Base-by-base conservation (phyloP, 2,113 vertebrate species). In the Aegotheles bennettii region DNA sequence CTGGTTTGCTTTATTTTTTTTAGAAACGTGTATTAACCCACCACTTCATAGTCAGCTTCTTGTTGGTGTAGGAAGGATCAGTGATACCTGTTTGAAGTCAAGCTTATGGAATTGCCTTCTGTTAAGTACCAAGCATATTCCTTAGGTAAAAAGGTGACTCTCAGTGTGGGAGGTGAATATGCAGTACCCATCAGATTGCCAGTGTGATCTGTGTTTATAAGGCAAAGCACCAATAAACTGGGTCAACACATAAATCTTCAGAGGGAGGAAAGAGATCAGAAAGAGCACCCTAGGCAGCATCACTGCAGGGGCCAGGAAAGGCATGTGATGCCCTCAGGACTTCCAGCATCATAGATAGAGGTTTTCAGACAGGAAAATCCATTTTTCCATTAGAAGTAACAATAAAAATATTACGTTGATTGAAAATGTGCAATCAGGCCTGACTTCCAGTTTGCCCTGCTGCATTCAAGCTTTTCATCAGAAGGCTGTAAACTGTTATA, bases 371-470 rank as follows among this genome's bases (percentile, higher is more conserved):
- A 84, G 69, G n/a, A 64, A 89, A 94, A 90, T 43, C 38, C 83
- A 86, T 91, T 93, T 95, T 96, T 80, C 88, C 85, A 84, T 88
- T 78, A 67, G 54, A 88, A 81, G 45, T 65, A 90, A 95, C 93
- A 93, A 95, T 79, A 86, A 82, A 95, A 88, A 95, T 86, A 87
- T 71, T 89, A 81, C 13, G 2, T 78, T 81, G 73, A 96, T 89
- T 95, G 92, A 93, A 94, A 94, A 13, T 35, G 86, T 87, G 88
- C 80, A 75, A 35, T 60, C 94, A 88, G 80, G 83, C 94, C 88
- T 95, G 90, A 90, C 85, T 90, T 87, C 10, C 25, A 71, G 73
- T 67, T 88, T 71, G 76, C 76, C 75, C 94, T 64, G 83, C 85
- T 81, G 75, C 80, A 68, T 95, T 93, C 91, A 80, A 50, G 68